Evolutionary conservation across 2,113 vertebrate species (phyloP), one percentile per base, ranked within the genome.

Genomic region (Emydocephalus ijimae): DNA sequence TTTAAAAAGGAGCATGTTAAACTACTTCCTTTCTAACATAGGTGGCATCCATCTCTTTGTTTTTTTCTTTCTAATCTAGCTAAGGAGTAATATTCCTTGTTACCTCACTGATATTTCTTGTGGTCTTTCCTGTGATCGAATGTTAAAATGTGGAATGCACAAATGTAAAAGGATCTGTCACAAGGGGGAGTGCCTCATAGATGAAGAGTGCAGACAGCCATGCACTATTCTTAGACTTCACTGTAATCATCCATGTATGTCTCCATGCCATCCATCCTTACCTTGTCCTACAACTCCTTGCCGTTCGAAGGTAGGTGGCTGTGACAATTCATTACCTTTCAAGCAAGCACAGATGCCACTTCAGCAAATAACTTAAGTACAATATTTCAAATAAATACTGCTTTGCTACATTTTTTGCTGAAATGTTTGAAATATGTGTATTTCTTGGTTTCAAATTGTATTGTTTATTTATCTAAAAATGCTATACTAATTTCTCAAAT

Each of bases 31-130:
- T 92, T 24, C n/a, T 20, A 52, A 39, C 10, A 89, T 34, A 29
- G 3, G 86, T 21, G 20, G 48, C 29, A 61, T 69, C 21, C n/a
- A 24, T 91, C 12, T 3, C 85, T 74, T 34, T 34, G 85, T 74
- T 21, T 26, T 50, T 21, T 89, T 26, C 96, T 91, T 96, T 94
- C n/a, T 96, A 99, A 98, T 21, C 90, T 34, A 93, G 92, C 97
- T 99, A 98, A 98, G 99, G 94, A 99, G 98, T 97, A 99, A 99
- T 96, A 99, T 99, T 97, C 98, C 99, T 0, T 99, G 99, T 97
- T 99, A 99, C 93, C 98, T 99, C 93, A 98, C 98, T 93, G 99
- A 99, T 94, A 99, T 99, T 95, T 99, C 99, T 3, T 99, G 99
- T 1, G 99, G 99, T 93, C 98, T 99, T 94, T 97, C 97, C 7